phyloP scores from a whole-genome alignment of 2,797 vertebrate species.

The Cynopterus sphinx region DNA sequence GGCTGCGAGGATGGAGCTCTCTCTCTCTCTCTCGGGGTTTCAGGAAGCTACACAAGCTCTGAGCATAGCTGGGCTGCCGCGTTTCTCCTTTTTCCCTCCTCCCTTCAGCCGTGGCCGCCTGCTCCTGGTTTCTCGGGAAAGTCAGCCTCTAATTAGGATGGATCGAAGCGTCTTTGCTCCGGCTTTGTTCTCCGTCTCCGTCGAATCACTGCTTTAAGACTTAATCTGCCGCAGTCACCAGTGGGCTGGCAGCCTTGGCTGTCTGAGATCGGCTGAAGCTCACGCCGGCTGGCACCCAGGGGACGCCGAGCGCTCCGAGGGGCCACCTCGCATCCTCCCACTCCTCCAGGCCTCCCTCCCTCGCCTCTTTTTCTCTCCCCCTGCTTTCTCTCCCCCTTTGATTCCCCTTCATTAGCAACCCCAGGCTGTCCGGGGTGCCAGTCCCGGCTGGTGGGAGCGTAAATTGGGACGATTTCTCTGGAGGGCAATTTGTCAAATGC shows the following conservation, averaged over 20 bases:
- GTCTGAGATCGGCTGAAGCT: background rate
- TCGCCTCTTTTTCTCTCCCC: background rate
- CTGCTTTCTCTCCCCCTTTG: background rate
- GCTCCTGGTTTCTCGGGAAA: slow-evolving; percentile 78
- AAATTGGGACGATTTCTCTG: slow-evolving; percentile 53
- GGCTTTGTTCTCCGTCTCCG: slow-evolving; percentile 67
- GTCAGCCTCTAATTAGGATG: slow-evolving; percentile 82
- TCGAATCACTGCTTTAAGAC: slow-evolving; percentile 76
- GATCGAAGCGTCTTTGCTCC: slow-evolving; percentile 77
- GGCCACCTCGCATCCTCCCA: background rate
- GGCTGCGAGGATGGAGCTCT: background rate
- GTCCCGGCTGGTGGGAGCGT: slow-evolving; percentile 40
- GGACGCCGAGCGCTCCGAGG: background rate
- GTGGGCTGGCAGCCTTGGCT: slow-evolving; percentile 39
- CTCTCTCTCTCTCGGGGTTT: background rate
- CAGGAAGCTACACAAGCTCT: slow-evolving; percentile 58
- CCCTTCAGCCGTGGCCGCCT: slow-evolving; percentile 66
- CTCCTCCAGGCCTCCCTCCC: background rate
- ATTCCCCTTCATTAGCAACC: slow-evolving; percentile 40
- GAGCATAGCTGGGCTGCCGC: slow-evolving; percentile 64
- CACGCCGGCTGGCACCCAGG: background rate
- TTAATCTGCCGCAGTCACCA: slow-evolving; percentile 61
- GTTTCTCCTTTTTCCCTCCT: background rate
- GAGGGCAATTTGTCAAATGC: slow-evolving; percentile 67
- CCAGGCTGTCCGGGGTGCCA: background rate